phyloP scores from a whole-genome alignment of 2,797 vertebrate species.

The Ctenochaetus hawaiiensis region DNA sequence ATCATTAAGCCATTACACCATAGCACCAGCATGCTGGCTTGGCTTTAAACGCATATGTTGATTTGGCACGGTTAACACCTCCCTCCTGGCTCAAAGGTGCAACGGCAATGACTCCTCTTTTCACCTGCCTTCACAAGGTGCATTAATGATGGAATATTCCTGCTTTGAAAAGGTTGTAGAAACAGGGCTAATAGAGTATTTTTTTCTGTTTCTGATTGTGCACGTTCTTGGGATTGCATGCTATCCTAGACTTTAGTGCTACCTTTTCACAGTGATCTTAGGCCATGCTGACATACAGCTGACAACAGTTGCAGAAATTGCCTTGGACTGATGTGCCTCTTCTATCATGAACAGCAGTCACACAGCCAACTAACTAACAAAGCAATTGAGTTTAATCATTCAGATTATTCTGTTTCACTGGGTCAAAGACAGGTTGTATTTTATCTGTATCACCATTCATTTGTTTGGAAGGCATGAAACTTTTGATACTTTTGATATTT shows the following conservation, averaged over 20 bases:
- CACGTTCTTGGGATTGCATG: slow-evolving; percentile 21
- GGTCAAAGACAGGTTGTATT: slow-evolving; percentile 34
- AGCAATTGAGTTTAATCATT: slow-evolving; percentile 56
- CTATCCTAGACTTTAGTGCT: slow-evolving; percentile 12
- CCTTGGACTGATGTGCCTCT: slow-evolving; percentile 34
- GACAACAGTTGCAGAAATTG: slow-evolving; percentile 11
- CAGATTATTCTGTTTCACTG: slow-evolving; percentile 39
- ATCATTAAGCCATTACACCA: too few relatives aligned
- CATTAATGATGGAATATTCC: too few relatives aligned
- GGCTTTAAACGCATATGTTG: too few relatives aligned
- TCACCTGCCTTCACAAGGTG: too few relatives aligned
- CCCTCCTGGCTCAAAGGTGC: too few relatives aligned
- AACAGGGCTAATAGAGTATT: not conserved
- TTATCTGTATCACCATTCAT: slow-evolving; percentile 40
- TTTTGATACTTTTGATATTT: slow-evolving; percentile 41
- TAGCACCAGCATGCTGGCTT: too few relatives aligned
- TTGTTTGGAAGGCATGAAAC: slow-evolving; percentile 31
- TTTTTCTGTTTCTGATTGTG: slow-evolving; percentile 15
- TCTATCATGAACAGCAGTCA: slow-evolving; percentile 38
- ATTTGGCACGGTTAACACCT: too few relatives aligned
- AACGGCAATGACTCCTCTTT: too few relatives aligned
- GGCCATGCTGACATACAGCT: slow-evolving; percentile 39
- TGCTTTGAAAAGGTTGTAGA: too few relatives aligned
- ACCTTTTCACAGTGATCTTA: slow-evolving; percentile 16
- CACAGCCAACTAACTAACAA: slow-evolving; percentile 54